phyloP scores from a whole-genome alignment of 1,140 invertebrate genomes.

The Paraescarpia echinospica region DNA sequence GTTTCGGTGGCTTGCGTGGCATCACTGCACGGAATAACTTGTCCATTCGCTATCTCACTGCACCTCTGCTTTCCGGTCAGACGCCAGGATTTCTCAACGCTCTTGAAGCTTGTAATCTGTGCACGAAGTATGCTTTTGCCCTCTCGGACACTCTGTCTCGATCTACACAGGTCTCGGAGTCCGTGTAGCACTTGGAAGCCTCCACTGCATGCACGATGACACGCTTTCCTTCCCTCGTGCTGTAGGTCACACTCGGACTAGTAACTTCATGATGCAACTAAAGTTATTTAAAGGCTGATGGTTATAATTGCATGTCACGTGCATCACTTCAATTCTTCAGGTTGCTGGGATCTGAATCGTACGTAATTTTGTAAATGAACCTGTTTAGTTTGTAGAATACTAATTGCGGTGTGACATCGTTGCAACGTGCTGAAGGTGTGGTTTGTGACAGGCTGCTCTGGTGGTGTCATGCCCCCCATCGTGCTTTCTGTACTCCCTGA shows the following conservation, averaged over 20 bases:
- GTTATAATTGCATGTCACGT: not conserved
- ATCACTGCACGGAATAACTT: not conserved
- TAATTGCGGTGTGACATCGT: not conserved
- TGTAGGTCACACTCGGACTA: not conserved
- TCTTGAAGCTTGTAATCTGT: not conserved
- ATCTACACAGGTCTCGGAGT: not conserved
- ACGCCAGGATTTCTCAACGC: not conserved
- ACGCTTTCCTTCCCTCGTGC: not conserved
- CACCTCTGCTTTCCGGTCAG: not conserved
- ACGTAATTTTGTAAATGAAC: not conserved
- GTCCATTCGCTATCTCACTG: not conserved
- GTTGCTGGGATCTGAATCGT: not conserved
- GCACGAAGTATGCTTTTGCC: not conserved
- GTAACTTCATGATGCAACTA: not conserved
- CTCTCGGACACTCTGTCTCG: not conserved
- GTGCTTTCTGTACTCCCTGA: too few species aligned
- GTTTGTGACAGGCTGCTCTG: not conserved
- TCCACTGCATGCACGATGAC: not conserved
- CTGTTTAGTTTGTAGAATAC: slow-evolving; percentile 1
- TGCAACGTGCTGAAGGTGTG: not conserved
- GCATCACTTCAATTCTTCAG: not conserved
- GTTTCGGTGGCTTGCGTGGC: not conserved
- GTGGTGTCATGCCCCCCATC: not conserved
- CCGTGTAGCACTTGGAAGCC: not conserved
- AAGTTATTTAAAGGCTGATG: not conserved